phyloP scores from a whole-genome alignment of 2,888 invertebrate genomes.

The Luffia ferchaultella region DNA sequence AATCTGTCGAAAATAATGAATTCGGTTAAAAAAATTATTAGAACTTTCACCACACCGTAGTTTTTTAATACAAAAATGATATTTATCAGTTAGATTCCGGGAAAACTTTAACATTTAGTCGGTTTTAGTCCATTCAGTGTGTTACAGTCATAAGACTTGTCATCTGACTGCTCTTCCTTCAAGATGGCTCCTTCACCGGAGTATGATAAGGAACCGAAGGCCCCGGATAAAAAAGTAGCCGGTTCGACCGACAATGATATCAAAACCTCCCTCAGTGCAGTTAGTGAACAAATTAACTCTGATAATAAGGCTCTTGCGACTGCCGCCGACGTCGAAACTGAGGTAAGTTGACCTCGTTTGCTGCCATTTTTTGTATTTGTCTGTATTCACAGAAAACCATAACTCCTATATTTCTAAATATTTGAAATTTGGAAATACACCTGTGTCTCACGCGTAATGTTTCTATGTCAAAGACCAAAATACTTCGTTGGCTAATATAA shows the following conservation, averaged over 20 bases:
- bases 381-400: conserved; percentile 20
- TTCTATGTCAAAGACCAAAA: too few species aligned
- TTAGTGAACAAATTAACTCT: conserved; percentile 44
- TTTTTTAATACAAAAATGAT: conserved; percentile 37
- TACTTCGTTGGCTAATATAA: too few species aligned
- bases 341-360: conserved; percentile 48
- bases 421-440: too few species aligned
- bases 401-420: too few species aligned
- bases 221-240: conserved; percentile 71
- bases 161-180: conserved; percentile 67
- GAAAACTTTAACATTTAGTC: conserved; percentile 30
- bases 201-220: conserved; percentile 79
- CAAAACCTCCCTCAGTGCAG: conserved; percentile 46
- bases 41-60: conserved; percentile 46
- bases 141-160: conserved; percentile 63
- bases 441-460: too few species aligned
- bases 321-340: conserved; percentile 38
- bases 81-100: conserved; percentile 43
- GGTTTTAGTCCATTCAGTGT: conserved; percentile 47
- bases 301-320: conserved; percentile 43
- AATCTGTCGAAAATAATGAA: conserved; percentile 57
- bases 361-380: conserved; percentile 35
- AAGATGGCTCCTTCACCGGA: conserved; percentile 83
- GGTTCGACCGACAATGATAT: conserved; percentile 51
- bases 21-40: conserved; percentile 44